These are phyloP conservation scores for Myotis lucifugus DNA, from an alignment of 2,113 vertebrate species.

Conservation along the genomic window DNA sequence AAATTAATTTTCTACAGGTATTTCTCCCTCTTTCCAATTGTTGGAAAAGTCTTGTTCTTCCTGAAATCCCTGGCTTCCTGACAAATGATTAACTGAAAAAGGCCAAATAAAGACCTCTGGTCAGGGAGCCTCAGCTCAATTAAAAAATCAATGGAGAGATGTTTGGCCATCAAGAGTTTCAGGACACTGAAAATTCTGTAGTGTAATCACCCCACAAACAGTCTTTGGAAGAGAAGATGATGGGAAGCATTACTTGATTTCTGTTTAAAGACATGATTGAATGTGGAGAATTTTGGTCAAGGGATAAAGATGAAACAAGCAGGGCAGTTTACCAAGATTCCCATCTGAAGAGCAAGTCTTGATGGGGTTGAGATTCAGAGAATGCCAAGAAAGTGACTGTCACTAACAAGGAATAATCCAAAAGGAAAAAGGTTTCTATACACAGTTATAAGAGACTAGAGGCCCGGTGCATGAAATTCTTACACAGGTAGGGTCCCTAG, in stretches of 20 bases:
- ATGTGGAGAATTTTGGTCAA: slow-evolving; percentile 40
- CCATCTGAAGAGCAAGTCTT: neutral
- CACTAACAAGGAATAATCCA: neutral
- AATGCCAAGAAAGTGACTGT: neutral
- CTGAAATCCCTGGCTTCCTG: slow-evolving; percentile 50
- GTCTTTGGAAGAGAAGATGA: slow-evolving; percentile 32
- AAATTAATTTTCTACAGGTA: slow-evolving; percentile 33
- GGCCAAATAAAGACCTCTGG: neutral
- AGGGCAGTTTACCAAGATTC: slow-evolving; percentile 8
- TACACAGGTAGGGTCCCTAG: no score
- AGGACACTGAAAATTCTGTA: slow-evolving; percentile 48
- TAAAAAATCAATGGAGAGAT: slow-evolving; percentile 37
- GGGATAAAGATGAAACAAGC: slow-evolving; percentile 23
- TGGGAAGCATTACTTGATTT: slow-evolving; percentile 11
- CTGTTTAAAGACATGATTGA: slow-evolving; percentile 16
- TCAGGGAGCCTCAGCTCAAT: slow-evolving; percentile 41
- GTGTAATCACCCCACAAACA: slow-evolving; percentile 43
- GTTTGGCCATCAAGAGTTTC: neutral
- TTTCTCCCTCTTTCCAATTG: neutral
- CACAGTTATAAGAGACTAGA: neutral
- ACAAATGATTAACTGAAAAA: slow-evolving; percentile 58
- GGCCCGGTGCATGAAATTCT: no score
- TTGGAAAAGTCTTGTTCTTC: neutral
- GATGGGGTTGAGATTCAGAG: neutral
- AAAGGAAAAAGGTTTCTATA: slow-evolving; percentile 20